These are phyloP conservation scores for Nomada ferruginata DNA, from an alignment of 2,888 invertebrate species.

Conservation along the genomic window DNA sequence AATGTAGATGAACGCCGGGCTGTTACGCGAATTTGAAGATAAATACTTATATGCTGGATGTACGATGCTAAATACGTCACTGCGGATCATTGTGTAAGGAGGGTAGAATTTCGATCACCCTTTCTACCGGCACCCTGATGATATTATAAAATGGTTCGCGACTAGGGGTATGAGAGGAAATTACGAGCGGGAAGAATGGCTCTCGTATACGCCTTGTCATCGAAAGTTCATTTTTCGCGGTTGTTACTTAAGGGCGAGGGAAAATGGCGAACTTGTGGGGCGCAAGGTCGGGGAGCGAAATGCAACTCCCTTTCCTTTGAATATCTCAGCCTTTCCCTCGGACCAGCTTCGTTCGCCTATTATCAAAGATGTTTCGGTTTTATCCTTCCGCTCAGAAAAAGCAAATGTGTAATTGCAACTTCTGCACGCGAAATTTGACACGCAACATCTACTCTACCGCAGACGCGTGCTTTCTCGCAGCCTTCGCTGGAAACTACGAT, in stretches of 20 bases:
- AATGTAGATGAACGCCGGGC: too few species aligned
- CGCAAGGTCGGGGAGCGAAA: slow-evolving; percentile 14
- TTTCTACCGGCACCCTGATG: slow-evolving; percentile 57
- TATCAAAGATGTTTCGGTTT: background rate
- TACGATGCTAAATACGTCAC: background rate
- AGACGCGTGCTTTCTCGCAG: background rate
- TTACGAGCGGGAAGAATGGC: slow-evolving; percentile 53
- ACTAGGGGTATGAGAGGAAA: slow-evolving; percentile 31
- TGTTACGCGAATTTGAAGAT: too few species aligned
- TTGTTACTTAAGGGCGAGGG: slow-evolving; percentile 49
- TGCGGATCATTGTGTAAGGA: slow-evolving; percentile 33
- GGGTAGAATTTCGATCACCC: slow-evolving; percentile 40
- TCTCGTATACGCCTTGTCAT: slow-evolving; percentile 70
- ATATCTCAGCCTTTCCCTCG: background rate
- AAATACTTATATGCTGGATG: too few species aligned
- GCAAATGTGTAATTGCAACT: background rate
- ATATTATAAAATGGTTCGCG: slow-evolving; percentile 70
- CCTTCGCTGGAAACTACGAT: background rate
- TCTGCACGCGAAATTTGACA: background rate
- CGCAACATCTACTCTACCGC: background rate
- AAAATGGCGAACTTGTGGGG: slow-evolving; percentile 30
- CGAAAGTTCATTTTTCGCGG: slow-evolving; percentile 74
- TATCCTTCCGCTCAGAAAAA: too few species aligned
- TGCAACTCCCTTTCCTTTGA: background rate
- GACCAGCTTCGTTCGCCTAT: background rate